Percentiles rank a stretch among this genome's conserved stretches.
These are phyloP conservation scores for Eustalomyia histrio DNA, from an alignment of 2,888 invertebrate genomes.

Conservation along the genomic window DNA sequence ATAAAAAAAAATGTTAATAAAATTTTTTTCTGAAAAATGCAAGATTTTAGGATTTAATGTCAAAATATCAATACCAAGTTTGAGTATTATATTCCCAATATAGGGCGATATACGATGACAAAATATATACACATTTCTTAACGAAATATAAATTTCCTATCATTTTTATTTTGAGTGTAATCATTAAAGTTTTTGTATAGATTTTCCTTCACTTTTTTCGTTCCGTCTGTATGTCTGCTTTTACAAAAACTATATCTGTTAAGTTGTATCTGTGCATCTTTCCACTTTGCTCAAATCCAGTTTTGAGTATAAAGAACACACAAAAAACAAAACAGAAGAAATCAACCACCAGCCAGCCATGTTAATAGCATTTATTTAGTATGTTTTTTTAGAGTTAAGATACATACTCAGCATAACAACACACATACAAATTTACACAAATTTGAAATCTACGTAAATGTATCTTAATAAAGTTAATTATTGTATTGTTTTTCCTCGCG, in stretches of 20 bases:
- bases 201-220: constrained; percentile 1
- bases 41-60: no score
- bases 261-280: constrained; percentile 20
- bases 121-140: no score
- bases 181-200: neutral
- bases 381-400: constrained; percentile 23
- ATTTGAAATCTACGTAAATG: constrained; percentile 26
- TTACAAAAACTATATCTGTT: constrained; percentile 32
- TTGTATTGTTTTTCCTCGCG: neutral
- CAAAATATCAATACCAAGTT: no score
- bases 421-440: neutral
- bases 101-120: no score
- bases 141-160: no score
- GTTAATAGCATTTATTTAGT: constrained; percentile 30
- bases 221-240: constrained; percentile 22
- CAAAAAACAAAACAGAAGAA: constrained; percentile 28
- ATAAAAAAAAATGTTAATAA: no score
- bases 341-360: constrained; percentile 57
- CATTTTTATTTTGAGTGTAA: no score
- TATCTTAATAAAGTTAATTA: constrained; percentile 35
- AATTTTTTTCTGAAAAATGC: no score
- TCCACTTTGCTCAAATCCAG: constrained; percentile 57
- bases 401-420: constrained; percentile 50
- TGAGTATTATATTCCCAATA: no score
- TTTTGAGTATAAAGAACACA: constrained; percentile 61